A percentile compares a stretch with the other conserved stretches of the same genome.
Evolutionary conservation across 2,888 invertebrate species (phyloP).

Genomic region (Lagria hirta): DNA sequence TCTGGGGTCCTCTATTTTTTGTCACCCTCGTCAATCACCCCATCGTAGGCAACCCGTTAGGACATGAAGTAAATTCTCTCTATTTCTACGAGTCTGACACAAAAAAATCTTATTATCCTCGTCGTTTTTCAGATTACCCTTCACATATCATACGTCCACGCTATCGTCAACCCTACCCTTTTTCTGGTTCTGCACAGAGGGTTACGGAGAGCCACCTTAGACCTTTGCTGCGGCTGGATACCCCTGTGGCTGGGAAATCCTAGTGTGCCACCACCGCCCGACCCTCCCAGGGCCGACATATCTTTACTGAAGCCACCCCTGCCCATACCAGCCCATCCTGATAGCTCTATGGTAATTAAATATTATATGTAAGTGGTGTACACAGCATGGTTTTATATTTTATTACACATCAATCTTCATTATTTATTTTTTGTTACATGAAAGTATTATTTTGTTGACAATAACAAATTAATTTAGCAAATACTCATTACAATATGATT

Average conservation of each 20-base stretch:
- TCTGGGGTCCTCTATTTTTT: conserved; percentile 89
- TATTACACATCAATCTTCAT: no score
- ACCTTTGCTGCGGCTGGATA: conserved; percentile 70
- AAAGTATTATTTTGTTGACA: no score
- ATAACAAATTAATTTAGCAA: no score
- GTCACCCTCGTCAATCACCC: conserved; percentile 80
- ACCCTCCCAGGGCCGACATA: conserved; percentile 61
- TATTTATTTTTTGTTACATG: no score
- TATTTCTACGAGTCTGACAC: background rate
- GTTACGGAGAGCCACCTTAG: conserved; percentile 69
- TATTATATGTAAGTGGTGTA: conserved; percentile 59
- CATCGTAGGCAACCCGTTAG: conserved; percentile 68
- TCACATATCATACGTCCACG: conserved; percentile 85
- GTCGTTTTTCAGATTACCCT: conserved; percentile 67
- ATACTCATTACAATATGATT: no score
- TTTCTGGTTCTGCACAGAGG: conserved; percentile 79
- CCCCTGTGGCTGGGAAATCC: conserved; percentile 49
- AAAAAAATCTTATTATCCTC: background rate
- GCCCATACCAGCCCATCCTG: conserved; percentile 56
- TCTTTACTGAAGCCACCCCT: conserved; percentile 65
- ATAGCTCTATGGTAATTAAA: conserved; percentile 59
- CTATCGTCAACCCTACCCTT: conserved; percentile 79
- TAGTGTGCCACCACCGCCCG: conserved; percentile 61
- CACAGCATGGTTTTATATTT: conserved; percentile 36
- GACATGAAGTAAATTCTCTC: conserved; percentile 66